phyloP scores from a whole-genome alignment of 2,888 invertebrate species.

The Salpingus planirostris region DNA sequence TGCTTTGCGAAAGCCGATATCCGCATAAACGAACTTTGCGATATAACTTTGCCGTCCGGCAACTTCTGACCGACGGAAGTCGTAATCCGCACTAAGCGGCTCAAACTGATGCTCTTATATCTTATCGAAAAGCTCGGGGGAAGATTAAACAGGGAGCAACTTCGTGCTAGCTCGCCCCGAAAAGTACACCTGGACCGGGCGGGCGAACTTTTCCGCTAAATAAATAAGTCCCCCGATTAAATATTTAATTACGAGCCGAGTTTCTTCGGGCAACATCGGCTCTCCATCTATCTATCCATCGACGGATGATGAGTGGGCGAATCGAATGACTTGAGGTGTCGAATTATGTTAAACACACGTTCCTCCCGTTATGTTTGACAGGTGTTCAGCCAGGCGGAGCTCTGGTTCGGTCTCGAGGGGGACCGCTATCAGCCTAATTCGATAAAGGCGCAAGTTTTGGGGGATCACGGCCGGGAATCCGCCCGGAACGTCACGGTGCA shows the following conservation, averaged over 20 bases:
- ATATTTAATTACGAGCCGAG: constrained; percentile 21
- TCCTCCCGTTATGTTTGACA: constrained; percentile 34
- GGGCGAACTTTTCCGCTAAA: constrained; percentile 18
- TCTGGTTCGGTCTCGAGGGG: constrained; percentile 76
- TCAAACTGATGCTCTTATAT: constrained; percentile 12
- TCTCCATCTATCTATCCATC: no score
- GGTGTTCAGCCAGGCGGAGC: constrained; percentile 65
- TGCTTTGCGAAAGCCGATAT: no score
- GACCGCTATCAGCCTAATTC: constrained; percentile 62
- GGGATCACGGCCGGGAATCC: constrained; percentile 46
- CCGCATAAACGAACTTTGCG: no score
- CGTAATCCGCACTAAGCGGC: constrained; percentile 23
- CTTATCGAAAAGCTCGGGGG: constrained; percentile 14
- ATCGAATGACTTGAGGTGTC: no score
- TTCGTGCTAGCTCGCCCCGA: no score
- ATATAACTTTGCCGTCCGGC: no score
- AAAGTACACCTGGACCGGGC: no score
- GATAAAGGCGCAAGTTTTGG: constrained; percentile 53
- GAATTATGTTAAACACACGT: constrained; percentile 1
- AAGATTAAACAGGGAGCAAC: no score
- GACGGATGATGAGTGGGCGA: no score
- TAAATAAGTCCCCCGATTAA: constrained; percentile 17
- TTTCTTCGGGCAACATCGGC: no score
- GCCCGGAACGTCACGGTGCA: constrained; percentile 62
- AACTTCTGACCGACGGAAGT: constrained; percentile 16